Percentiles rank a stretch among this genome's conserved stretches.
phyloP scores from a whole-genome alignment of 1,140 invertebrate species.

The Holotrichia oblita region DNA sequence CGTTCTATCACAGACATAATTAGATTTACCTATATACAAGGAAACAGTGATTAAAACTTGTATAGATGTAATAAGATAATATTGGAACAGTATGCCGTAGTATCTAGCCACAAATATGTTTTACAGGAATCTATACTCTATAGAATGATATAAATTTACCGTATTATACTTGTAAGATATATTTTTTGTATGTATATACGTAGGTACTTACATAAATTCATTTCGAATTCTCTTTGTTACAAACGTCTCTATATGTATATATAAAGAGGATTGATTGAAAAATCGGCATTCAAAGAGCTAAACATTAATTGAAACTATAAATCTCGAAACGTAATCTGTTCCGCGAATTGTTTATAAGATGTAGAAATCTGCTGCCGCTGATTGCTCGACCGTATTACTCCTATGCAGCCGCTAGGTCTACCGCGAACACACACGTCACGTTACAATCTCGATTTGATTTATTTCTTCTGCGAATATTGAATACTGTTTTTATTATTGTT shows the following conservation, averaged over 20 bases:
- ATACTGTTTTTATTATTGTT: background rate
- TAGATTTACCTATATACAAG: no score
- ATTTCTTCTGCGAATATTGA: constrained; percentile 1
- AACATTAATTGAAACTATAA: constrained; percentile 21
- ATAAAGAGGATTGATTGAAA: constrained; percentile 17
- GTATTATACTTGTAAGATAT: background rate
- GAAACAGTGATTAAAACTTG: no score
- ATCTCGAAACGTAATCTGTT: constrained; percentile 17
- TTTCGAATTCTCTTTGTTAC: constrained; percentile 3
- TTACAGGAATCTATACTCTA: background rate
- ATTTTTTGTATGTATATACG: background rate
- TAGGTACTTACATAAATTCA: constrained; percentile 14
- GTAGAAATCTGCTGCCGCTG: constrained; percentile 3
- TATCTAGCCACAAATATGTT: background rate
- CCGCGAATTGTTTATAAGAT: constrained; percentile 8
- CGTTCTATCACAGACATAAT: no score
- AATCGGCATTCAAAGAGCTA: constrained; percentile 7
- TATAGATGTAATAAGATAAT: no score
- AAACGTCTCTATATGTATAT: constrained; percentile 1
- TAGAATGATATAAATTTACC: background rate
- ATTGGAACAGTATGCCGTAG: no score
- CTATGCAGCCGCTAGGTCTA: background rate
- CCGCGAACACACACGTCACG: constrained; percentile 1
- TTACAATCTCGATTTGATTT: background rate
- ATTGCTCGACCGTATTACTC: background rate